Percentiles rank a stretch among this genome's conserved stretches.
phyloP scores from a whole-genome alignment of 2,888 invertebrate species.

The Andrena haemorrhoa region DNA sequence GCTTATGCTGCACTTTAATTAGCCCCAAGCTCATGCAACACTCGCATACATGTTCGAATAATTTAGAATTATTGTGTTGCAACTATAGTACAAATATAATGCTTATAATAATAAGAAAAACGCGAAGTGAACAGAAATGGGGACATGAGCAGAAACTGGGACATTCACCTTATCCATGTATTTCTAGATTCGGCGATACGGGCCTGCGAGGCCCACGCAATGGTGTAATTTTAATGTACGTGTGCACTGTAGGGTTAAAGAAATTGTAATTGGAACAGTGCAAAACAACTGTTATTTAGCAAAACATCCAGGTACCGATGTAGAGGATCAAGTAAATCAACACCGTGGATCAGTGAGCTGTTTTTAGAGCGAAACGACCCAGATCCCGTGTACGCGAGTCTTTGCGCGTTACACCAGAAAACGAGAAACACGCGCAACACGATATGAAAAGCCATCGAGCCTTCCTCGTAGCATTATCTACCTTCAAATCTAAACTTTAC shows the following conservation, averaged over 20 bases:
- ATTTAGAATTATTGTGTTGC: no score
- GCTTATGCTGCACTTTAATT: no score
- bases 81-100: no score
- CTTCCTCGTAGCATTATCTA: slow-evolving; percentile 5
- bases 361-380: slow-evolving; percentile 74
- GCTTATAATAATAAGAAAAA: no score
- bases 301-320: neutral
- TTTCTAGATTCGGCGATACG: no score
- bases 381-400: slow-evolving; percentile 61
- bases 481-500: neutral
- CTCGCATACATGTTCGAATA: no score
- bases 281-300: neutral
- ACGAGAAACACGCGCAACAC: slow-evolving; percentile 33
- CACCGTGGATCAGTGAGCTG: slow-evolving; percentile 50
- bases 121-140: no score
- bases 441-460: slow-evolving; percentile 4
- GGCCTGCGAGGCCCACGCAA: no score
- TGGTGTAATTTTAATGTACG: no score
- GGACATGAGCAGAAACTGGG: no score
- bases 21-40: no score
- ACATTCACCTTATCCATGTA: no score
- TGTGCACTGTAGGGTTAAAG: neutral
- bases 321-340: slow-evolving; percentile 48
- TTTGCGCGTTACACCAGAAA: slow-evolving; percentile 71
- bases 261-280: neutral